These are phyloP conservation scores for Actias luna DNA, from an alignment of 2,888 invertebrate genomes.

Conservation along the genomic window DNA sequence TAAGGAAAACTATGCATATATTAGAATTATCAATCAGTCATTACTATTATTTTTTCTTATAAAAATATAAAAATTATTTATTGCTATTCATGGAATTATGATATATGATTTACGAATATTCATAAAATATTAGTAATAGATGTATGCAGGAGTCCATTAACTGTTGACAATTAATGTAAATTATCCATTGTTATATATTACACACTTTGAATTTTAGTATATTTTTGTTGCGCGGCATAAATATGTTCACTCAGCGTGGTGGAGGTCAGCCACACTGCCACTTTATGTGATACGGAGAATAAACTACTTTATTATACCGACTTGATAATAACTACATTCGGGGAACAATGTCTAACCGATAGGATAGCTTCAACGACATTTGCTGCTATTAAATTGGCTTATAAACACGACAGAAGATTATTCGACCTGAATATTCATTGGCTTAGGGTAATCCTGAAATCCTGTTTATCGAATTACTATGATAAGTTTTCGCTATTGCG, in stretches of 20 bases:
- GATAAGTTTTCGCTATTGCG: neutral
- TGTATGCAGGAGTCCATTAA: neutral
- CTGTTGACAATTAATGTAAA: neutral
- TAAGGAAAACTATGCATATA: too few relatives aligned
- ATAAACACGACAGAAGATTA: neutral
- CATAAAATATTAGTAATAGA: neutral
- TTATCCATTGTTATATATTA: neutral
- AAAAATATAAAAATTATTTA: neutral
- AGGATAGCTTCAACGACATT: neutral
- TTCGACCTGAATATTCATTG: neutral
- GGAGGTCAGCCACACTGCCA: neutral
- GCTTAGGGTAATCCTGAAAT: neutral
- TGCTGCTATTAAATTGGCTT: neutral
- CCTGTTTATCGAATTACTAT: neutral
- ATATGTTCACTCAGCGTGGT: neutral
- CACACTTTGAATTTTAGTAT: slow-evolving; percentile 6
- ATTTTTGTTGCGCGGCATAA: neutral
- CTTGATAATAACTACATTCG: neutral
- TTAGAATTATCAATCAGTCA: too few relatives aligned
- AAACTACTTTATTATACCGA: neutral
- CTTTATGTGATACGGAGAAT: neutral
- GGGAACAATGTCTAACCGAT: neutral
- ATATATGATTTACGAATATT: neutral
- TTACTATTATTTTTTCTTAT: too few relatives aligned
- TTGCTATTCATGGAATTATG: neutral